These are phyloP conservation scores for Bellardia pandia DNA, from an alignment of 2,888 invertebrate genomes.

Conservation along the genomic window DNA sequence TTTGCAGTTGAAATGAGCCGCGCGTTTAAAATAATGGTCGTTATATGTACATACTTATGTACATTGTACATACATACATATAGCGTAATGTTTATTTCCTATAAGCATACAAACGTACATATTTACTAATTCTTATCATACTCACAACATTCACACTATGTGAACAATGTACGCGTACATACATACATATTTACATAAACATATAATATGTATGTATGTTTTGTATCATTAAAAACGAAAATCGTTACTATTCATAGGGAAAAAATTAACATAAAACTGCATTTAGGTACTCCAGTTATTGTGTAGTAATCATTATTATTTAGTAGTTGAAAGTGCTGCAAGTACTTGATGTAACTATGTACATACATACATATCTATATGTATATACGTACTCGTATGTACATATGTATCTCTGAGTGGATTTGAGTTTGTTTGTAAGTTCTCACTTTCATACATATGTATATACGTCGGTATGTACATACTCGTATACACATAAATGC, in stretches of 20 bases:
- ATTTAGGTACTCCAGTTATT: constrained; percentile 43
- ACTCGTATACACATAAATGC: background rate
- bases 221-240: constrained; percentile 28
- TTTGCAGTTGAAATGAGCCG: background rate
- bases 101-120: background rate
- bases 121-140: background rate
- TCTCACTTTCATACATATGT: background rate
- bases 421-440: constrained; percentile 15
- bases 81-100: background rate
- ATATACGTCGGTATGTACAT: background rate
- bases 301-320: constrained; percentile 49
- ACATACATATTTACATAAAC: background rate
- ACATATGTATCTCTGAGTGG: background rate
- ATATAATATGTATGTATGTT: background rate
- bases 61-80: background rate
- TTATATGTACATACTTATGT: background rate
- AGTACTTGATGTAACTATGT: constrained; percentile 14
- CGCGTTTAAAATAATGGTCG: background rate
- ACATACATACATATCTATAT: background rate
- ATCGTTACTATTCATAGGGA: background rate
- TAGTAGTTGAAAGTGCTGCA: constrained; percentile 27
- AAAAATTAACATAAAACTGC: constrained; percentile 59
- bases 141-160: no score
- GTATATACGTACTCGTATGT: background rate
- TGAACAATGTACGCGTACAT: no score